A percentile compares a stretch with the other conserved stretches of the same genome.
phyloP scores from a whole-genome alignment of 2,113 vertebrate species.

The Hipposideros armiger region DNA sequence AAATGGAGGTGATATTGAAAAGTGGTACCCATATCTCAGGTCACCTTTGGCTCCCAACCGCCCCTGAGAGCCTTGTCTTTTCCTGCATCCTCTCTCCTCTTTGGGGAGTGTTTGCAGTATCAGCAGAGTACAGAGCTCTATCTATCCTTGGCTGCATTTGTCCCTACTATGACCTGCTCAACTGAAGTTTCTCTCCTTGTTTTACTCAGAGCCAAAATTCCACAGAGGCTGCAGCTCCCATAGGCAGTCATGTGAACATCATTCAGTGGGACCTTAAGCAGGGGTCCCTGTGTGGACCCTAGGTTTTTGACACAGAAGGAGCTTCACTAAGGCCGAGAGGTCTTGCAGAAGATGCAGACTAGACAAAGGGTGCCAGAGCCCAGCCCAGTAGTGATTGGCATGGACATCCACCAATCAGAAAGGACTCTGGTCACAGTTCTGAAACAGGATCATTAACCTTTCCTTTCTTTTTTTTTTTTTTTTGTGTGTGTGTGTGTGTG shows the following conservation, averaged over 20 bases:
- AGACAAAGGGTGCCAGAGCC: not conserved
- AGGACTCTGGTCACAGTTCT: not conserved
- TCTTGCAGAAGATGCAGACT: not conserved
- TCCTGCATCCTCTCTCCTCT: not conserved
- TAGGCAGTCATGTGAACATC: not conserved
- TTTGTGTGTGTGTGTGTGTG: too few relatives aligned
- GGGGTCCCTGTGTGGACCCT: not conserved
- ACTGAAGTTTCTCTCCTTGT: not conserved
- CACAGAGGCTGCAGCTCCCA: not conserved
- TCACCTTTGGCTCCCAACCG: not conserved
- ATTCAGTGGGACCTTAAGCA: not conserved
- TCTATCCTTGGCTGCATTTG: not conserved
- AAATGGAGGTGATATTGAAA: not conserved
- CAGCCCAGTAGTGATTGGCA: not conserved
- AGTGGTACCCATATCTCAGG: not conserved
- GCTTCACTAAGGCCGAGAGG: not conserved
- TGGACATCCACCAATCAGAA: not conserved
- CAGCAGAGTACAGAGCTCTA: not conserved
- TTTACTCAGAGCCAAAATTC: constrained; percentile 1
- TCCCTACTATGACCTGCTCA: not conserved
- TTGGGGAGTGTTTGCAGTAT: not conserved
- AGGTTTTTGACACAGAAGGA: not conserved
- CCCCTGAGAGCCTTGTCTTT: not conserved
- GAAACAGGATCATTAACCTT: not conserved
- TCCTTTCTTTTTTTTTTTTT: not conserved